Percentiles rank a stretch among this genome's conserved stretches.
phyloP scores from a whole-genome alignment of 2,888 invertebrate genomes.

The Flexamia atlantica region DNA sequence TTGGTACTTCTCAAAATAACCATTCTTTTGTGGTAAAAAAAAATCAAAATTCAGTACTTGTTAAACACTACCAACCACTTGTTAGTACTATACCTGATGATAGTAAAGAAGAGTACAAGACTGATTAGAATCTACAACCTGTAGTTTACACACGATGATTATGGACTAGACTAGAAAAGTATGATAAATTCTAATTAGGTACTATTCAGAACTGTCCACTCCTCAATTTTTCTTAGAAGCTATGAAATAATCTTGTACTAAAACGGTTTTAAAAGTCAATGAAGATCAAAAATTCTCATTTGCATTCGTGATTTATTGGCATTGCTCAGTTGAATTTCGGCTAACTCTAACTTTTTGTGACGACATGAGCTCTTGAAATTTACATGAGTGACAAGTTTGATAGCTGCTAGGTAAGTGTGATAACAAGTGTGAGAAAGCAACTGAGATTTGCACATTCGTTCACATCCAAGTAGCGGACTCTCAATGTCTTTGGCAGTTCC shows the following conservation, averaged over 20 bases:
- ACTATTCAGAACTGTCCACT: background rate
- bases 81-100: no score
- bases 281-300: background rate
- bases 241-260: background rate
- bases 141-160: background rate
- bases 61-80: no score
- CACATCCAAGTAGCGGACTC: background rate
- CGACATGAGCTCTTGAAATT: background rate
- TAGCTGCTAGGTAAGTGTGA: background rate
- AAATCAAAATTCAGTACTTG: no score
- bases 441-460: background rate
- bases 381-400: background rate
- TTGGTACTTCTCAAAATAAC: no score
- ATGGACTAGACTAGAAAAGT: background rate
- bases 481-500: conserved; percentile 1
- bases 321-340: background rate
- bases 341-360: background rate
- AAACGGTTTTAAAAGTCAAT: conserved; percentile 27
- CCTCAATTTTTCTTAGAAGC: background rate
- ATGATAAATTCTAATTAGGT: background rate
- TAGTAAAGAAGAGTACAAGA: no score
- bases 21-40: no score
- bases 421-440: background rate
- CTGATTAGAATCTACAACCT: background rate
- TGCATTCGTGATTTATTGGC: background rate